These are phyloP conservation scores for Trissolcus japonicus DNA, from an alignment of 2,888 invertebrate genomes.

Conservation along the genomic window DNA sequence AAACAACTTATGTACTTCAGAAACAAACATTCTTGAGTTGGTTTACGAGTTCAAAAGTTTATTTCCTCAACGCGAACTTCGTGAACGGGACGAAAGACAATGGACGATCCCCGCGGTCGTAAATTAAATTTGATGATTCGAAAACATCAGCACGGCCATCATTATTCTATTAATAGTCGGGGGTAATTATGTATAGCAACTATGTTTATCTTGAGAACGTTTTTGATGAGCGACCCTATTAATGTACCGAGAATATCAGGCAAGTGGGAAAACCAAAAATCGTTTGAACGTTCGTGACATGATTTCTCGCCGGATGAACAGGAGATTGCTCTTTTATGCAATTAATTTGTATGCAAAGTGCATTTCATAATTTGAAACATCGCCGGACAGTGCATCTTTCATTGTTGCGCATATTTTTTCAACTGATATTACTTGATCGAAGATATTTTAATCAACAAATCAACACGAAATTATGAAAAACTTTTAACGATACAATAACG, in stretches of 20 bases:
- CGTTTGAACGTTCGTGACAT: conserved; percentile 12
- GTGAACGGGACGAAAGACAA: not conserved
- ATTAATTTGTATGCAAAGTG: too few species aligned
- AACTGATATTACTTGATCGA: too few species aligned
- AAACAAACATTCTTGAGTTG: too few species aligned
- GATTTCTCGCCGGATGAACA: not conserved
- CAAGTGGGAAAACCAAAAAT: not conserved
- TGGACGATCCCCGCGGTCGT: not conserved
- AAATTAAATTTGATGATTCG: conserved; percentile 17
- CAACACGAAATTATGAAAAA: too few species aligned
- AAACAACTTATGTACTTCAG: too few species aligned
- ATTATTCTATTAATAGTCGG: conserved; percentile 34
- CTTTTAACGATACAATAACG: too few species aligned
- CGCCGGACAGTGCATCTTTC: too few species aligned
- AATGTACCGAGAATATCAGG: conserved; percentile 24
- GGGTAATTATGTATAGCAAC: conserved; percentile 33
- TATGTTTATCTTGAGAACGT: conserved; percentile 29
- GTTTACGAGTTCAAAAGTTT: not conserved
- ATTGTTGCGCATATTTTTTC: too few species aligned
- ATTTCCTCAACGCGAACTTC: not conserved
- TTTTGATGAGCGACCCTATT: conserved; percentile 26
- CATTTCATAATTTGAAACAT: too few species aligned
- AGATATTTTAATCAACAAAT: too few species aligned
- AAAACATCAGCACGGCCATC: conserved; percentile 23
- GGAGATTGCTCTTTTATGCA: too few species aligned